These are phyloP conservation scores for Sisyra terminalis DNA, from an alignment of 2,888 invertebrate species.

Conservation along the genomic window DNA sequence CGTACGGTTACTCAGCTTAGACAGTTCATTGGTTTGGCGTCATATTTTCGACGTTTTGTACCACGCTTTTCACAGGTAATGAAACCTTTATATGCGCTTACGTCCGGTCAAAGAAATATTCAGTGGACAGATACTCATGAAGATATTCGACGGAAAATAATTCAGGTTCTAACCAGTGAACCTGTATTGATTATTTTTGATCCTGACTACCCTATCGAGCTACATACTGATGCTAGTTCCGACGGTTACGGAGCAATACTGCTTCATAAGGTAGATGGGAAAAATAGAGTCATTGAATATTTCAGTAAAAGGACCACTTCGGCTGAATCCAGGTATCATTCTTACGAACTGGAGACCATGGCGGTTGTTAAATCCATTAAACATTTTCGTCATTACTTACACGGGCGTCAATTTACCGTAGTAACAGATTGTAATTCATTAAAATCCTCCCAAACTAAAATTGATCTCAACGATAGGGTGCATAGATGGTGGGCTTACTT, in stretches of 20 bases:
- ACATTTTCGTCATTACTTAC: not conserved
- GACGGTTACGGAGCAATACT: constrained; percentile 10
- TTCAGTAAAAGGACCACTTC: constrained; percentile 4
- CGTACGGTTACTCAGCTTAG: not conserved
- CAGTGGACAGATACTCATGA: constrained; percentile 11
- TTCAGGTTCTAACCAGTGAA: constrained; percentile 5
- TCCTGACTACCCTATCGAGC: constrained; percentile 9
- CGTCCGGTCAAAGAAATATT: constrained; percentile 8
- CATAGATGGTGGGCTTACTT: constrained; percentile 17
- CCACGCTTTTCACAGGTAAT: constrained; percentile 9
- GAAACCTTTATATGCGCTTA: constrained; percentile 11
- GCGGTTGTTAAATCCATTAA: constrained; percentile 1
- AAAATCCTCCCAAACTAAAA: constrained; percentile 13
- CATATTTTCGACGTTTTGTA: constrained; percentile 14
- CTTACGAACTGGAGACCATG: constrained; percentile 7
- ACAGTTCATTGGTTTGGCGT: constrained; percentile 12
- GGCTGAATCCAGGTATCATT: constrained; percentile 9
- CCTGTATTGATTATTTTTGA: constrained; percentile 9
- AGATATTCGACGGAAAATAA: constrained; percentile 4
- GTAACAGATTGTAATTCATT: constrained; percentile 16
- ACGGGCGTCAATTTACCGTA: constrained; percentile 10
- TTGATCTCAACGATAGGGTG: constrained; percentile 15
- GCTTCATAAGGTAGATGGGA: constrained; percentile 8
- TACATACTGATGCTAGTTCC: constrained; percentile 11
- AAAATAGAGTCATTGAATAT: constrained; percentile 1